Base-by-base conservation (phyloP, 2,797 vertebrate species). In the Pogoniulus pusillus region DNA sequence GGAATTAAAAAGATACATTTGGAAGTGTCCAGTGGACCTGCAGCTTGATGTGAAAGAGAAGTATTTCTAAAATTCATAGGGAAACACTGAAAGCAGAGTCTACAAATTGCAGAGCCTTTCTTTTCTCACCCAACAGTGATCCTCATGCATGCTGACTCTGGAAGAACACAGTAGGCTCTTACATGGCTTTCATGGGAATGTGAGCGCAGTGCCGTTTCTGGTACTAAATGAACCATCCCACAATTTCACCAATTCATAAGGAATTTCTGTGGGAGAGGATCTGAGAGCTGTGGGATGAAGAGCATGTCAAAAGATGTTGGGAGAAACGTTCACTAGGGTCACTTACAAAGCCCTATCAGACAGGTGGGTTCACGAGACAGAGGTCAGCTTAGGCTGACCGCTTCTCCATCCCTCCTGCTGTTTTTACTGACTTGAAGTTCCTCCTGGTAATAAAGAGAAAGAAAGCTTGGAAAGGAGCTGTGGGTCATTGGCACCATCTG, bases 381-480 rank as follows among this genome's bases (percentile, higher is more conserved):
- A 51, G 81, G 73, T 62, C 84, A 81, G 59, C 22, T 83, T 70
- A 63, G 66, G 59, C 34, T 89, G 87, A 37, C 65, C 82, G 24
- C n/a, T 93, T 30, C 55, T 88, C 69, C 62, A 80, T 20, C n/a
- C 77, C 43, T 64, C 90, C 89, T 77, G 51, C 79, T 94, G 76
- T 16, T 91, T 81, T 83, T n/a, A 29, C 70, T 91, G 76, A 93
- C 70, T 87, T 87, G 65, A 59, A 90, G 74, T 30, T 91, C 60
- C 77, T 93, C 60, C 53, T 62, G 62, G 72, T 24, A 80, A 82
- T 78, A 69, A 77, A 59, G 74, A 65, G 55, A 14, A 18, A 12
- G 45, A 58, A 88, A 80, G 65, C 39, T 81, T 93, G 69, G 84
- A 93, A 78, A 53, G 1, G 19, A 82, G 34, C 55, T 82, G 69